Conservation (phyloP, 2,888 invertebrate species). For the Micoletzkya japonica region DNA sequence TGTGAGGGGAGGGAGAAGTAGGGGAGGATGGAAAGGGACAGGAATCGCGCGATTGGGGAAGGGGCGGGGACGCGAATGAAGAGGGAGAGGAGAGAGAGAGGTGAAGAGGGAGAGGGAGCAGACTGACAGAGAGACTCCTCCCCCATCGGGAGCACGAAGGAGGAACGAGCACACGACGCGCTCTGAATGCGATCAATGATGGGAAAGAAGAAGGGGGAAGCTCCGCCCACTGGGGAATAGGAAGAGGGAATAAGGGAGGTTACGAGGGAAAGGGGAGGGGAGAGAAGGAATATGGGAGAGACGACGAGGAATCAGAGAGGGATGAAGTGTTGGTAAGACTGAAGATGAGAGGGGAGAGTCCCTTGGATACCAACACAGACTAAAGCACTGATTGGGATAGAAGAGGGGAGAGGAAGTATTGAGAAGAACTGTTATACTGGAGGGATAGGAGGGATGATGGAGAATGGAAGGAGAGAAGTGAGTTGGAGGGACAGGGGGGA, state of each 20-base stretch:
- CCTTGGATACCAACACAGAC: too few relatives aligned
- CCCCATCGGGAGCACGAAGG: not conserved
- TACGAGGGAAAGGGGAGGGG: slow-evolving; percentile 2
- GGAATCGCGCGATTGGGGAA: not conserved
- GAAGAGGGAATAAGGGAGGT: slow-evolving; percentile 4
- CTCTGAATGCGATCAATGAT: not conserved
- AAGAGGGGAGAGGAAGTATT: not conserved
- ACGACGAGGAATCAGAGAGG: not conserved
- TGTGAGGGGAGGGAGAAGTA: not conserved
- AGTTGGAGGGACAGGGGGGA: not conserved
- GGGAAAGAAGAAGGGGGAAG: not conserved
- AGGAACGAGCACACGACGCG: not conserved
- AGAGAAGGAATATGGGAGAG: not conserved
- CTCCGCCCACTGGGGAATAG: not conserved
- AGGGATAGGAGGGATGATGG: not conserved
- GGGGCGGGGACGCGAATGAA: not conserved
- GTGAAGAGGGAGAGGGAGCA: too few relatives aligned
- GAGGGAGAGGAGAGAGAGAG: not conserved
- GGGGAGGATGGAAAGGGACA: not conserved
- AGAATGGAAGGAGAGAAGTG: not conserved
- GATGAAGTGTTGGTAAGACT: not conserved
- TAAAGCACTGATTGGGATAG: too few relatives aligned
- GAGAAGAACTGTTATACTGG: not conserved
- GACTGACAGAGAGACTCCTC: not conserved
- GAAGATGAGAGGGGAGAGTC: slow-evolving; percentile 1